Evolutionary conservation across 1,140 invertebrate genomes (phyloP), one percentile per base, ranked within the genome.

Genomic region (Neoseiulus cucumeris): DNA sequence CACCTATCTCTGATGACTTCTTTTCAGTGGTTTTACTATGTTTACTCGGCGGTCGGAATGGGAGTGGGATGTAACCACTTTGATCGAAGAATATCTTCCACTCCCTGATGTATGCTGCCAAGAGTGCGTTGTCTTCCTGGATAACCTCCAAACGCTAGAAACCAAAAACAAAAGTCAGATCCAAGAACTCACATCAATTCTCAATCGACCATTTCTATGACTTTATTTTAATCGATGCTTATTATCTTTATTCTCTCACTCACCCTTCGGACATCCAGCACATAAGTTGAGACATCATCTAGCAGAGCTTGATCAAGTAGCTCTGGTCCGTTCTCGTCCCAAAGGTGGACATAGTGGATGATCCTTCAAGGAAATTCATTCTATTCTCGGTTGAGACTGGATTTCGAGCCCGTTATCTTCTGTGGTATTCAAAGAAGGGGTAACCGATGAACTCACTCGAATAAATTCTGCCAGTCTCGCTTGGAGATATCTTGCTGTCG

Each of bases 11-110:
- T 68, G 17, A 22, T 22, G 44, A 44, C 42, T 1, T 69, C 44
- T 42, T 66, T 42, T 42, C 65, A 41, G 29, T 65, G n/a, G 22
- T 65, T 59, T 33, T 64, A 22, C 41, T 44, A 44, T 7, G 14
- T 64, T 44, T 65, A 17, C 25, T 22, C 7, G 39, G 68, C 65
- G 51, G 64, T 2, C 64, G 65, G 80, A 98, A 98, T 14, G 93
- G 93, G 68, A 91, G 90, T 2, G 93, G 92, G 70, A 97, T 79
- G 78, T 95, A 97, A 75, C 89, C 87, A 76, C 92, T 96, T 75
- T 97, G 92, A 7, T 91, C 91, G 74, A 96, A 96, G 79, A 97
- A 98, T 73, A 93, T 95, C 44, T 89, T 81, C 93, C 93, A 98
- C 77, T 96, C 92, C 7, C 83, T 83, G 71, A 97, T 96, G 72